These are phyloP conservation scores for Furnarius figulus DNA, from an alignment of 2,113 vertebrate genomes.

Conservation along the genomic window DNA sequence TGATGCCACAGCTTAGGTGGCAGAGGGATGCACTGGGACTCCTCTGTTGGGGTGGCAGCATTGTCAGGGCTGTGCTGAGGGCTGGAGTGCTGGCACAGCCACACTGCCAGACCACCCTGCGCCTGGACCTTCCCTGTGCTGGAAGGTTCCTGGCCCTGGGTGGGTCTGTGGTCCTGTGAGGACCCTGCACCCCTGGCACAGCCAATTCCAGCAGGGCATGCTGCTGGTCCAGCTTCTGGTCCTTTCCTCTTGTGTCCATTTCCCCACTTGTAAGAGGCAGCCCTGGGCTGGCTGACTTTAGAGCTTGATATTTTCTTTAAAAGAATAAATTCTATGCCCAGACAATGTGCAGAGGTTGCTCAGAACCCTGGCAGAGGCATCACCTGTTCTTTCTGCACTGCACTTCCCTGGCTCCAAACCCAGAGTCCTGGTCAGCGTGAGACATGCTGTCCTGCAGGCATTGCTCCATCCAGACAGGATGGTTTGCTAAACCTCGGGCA, in stretches of 20 bases:
- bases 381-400: not conserved
- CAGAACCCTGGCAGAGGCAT: not conserved
- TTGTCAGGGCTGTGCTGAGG: not conserved
- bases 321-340: not conserved
- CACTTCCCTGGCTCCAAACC: not conserved
- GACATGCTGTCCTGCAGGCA: not conserved
- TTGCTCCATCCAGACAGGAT: rapidly evolving
- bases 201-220: rapidly evolving
- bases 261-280: not conserved
- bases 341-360: not conserved
- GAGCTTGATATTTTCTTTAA: not conserved
- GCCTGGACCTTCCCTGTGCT: not conserved
- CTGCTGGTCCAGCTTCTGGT: not conserved
- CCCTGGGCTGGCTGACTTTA: not conserved
- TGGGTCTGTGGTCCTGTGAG: rapidly evolving
- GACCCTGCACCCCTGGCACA: rapidly evolving
- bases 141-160: not conserved
- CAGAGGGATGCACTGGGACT: not conserved
- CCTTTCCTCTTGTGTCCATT: not conserved
- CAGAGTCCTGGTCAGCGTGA: rapidly evolving
- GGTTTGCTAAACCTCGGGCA: not conserved
- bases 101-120: rapidly evolving
- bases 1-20: not conserved
- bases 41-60: rapidly evolving
- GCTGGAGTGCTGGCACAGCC: not conserved